These are phyloP conservation scores for Laupala kohalensis DNA, from an alignment of 1,140 invertebrate genomes.

Conservation along the genomic window DNA sequence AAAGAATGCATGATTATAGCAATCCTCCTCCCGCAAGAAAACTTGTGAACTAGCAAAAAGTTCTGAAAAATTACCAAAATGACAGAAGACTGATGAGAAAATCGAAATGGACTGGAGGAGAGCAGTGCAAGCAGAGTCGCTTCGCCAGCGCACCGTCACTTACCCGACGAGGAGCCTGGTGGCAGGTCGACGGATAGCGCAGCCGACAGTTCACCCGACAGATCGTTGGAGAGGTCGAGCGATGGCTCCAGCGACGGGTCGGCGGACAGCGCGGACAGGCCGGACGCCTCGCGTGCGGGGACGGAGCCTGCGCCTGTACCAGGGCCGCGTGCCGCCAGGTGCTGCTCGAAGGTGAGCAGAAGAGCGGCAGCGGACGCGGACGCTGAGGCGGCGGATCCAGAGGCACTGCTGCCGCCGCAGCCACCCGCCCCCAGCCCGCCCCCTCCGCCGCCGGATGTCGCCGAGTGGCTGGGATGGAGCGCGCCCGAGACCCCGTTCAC, in stretches of 20 bases:
- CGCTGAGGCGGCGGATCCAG: conserved; percentile 26
- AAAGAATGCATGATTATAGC: no score
- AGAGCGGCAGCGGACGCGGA: conserved; percentile 26
- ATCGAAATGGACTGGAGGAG: no score
- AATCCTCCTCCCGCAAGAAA: no score
- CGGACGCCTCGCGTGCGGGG: conserved; percentile 8
- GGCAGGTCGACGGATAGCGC: conserved; percentile 12
- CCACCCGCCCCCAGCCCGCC: conserved; percentile 16
- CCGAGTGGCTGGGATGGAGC: conserved; percentile 30
- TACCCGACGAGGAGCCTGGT: conserved; percentile 17
- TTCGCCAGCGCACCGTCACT: no score
- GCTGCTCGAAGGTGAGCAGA: conserved; percentile 37
- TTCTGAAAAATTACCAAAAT: no score
- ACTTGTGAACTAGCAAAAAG: no score
- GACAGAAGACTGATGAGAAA: no score
- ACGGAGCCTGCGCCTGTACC: conserved; percentile 18
- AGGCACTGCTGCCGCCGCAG: conserved; percentile 29
- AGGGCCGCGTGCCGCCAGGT: conserved; percentile 30
- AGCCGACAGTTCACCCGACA: conserved; percentile 21
- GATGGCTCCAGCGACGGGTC: conserved; percentile 24
- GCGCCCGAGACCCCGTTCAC: conserved; percentile 25
- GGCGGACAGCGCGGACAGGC: conserved; percentile 14
- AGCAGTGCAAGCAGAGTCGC: no score
- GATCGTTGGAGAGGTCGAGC: conserved; percentile 20
- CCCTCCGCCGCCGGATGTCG: conserved; percentile 18